Base-by-base conservation (phyloP, 2,888 invertebrate genomes). In the Odontocerum albicorne region DNA sequence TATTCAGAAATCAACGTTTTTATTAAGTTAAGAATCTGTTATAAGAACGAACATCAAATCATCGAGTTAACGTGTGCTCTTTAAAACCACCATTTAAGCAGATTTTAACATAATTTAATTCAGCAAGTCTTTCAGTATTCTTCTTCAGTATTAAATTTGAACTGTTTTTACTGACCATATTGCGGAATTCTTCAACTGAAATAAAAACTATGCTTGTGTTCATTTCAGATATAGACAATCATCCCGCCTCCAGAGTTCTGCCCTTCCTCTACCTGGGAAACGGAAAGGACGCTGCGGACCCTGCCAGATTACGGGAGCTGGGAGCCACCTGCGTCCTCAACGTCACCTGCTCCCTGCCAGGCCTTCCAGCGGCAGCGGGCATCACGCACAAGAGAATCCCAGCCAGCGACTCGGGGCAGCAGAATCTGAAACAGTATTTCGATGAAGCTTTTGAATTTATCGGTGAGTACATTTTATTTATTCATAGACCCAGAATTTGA, bases 341-440 rank as follows among this genome's bases (percentile, higher is more conserved):
- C 72, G 90, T 90, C 64, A 91, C 90, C 67, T 84, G 87, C 66
- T 87, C 88, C 69, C 73, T 86, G 66, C 87, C 88, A 54, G 84
- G 85, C 57, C 84, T 85, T 69, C 86, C 85, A 72, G 83, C 87
- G 70, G 76, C 79, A 61, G 73, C 81, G 62, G 85, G 84, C 57
- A 82, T 84, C 65, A 78, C 78, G 57, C 53, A 52, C 27, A 60
- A 65, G 38, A 72, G 72, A 64, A 84, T 92, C 69, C 90, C 90
- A 54, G 92, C 91, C 63, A 82, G 86, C 59, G 92, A 92, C 77
- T 89, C 87, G 62, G 87, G 87, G 44, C 87, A 88, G 67, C 91
- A 92, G 71, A 92, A 92, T 76, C 84, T 92, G 58, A 88, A 88
- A 67, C 91, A 91, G 78, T 91, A 90, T 80, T 92, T 92, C 76